These are phyloP conservation scores for Hirtodrosophila confusa DNA, from an alignment of 2,888 invertebrate genomes.

Conservation along the genomic window DNA sequence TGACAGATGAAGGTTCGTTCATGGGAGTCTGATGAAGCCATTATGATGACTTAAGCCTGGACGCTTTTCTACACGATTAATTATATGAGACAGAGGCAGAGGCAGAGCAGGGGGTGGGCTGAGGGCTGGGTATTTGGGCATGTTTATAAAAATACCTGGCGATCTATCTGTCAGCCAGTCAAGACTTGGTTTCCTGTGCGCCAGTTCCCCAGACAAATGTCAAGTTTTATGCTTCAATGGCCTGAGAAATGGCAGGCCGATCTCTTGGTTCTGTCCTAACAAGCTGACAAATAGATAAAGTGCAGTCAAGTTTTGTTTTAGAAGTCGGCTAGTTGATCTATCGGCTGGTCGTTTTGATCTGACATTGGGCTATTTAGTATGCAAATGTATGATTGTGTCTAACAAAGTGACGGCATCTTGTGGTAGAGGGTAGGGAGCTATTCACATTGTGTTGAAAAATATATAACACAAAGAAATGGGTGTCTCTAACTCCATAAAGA, in stretches of 20 bases:
- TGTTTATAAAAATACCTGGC: constrained; percentile 65
- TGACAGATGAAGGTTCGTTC: constrained; percentile 74
- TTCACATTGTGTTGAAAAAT: too few relatives aligned
- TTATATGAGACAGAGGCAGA: constrained; percentile 52
- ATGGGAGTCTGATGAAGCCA: constrained; percentile 56
- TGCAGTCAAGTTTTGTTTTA: constrained; percentile 54
- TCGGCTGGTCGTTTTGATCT: constrained; percentile 52
- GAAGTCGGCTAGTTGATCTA: constrained; percentile 45
- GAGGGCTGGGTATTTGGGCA: constrained; percentile 29
- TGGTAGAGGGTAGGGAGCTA: too few relatives aligned
- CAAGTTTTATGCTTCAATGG: constrained; percentile 72
- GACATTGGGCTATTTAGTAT: constrained; percentile 61
- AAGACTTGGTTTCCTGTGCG: constrained; percentile 60
- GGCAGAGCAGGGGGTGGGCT: not conserved
- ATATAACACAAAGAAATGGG: too few relatives aligned
- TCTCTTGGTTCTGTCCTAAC: constrained; percentile 39
- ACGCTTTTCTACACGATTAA: constrained; percentile 60
- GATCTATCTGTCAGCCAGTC: constrained; percentile 54
- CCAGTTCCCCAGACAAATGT: constrained; percentile 50
- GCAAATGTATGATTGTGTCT: constrained; percentile 52
- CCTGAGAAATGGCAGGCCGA: constrained; percentile 61
- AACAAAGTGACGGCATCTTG: constrained; percentile 31
- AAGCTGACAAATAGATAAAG: constrained; percentile 75
- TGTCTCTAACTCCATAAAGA: too few relatives aligned
- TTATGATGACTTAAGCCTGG: constrained; percentile 69